Evolutionary conservation across 2,797 vertebrate genomes (phyloP).

Genomic region (Aeoliscus strigatus): DNA sequence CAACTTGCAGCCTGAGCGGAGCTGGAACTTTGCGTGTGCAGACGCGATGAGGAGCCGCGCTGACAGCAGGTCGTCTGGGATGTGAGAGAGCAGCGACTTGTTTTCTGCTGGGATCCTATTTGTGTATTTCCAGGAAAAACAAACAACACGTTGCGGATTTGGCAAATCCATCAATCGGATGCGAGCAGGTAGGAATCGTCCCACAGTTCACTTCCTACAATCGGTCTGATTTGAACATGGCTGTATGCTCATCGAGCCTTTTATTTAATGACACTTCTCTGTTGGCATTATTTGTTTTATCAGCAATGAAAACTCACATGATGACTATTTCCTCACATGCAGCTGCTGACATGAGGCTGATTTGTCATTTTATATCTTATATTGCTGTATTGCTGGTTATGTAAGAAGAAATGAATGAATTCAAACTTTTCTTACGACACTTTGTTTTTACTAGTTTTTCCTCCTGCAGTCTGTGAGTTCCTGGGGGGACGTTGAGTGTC

Average conservation of each 20-base stretch:
- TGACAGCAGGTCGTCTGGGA: slow-evolving; percentile 62
- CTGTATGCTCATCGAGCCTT: no score
- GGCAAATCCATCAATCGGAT: slow-evolving; percentile 70
- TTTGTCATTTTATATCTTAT: slow-evolving; percentile 2
- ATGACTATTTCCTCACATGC: background rate
- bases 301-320: background rate
- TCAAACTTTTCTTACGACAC: background rate
- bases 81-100: slow-evolving; percentile 50
- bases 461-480: background rate
- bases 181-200: slow-evolving; percentile 72
- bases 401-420: no score
- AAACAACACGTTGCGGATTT: slow-evolving; percentile 64
- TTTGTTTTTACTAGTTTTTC: background rate
- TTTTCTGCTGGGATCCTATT: slow-evolving; percentile 50
- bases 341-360: slow-evolving; percentile 16
- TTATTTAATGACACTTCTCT: no score
- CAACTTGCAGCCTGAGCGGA: slow-evolving; percentile 71
- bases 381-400: no score
- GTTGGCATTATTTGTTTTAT: background rate
- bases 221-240: no score
- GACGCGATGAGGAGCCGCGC: slow-evolving; percentile 65
- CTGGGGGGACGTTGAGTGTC: background rate
- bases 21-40: slow-evolving; percentile 59
- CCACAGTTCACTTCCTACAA: background rate
- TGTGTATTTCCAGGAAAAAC: slow-evolving; percentile 41